A percentile compares a stretch with the other conserved stretches of the same genome.
Conservation (phyloP, 2,888 invertebrate genomes). For the Ametastegia equiseti region DNA sequence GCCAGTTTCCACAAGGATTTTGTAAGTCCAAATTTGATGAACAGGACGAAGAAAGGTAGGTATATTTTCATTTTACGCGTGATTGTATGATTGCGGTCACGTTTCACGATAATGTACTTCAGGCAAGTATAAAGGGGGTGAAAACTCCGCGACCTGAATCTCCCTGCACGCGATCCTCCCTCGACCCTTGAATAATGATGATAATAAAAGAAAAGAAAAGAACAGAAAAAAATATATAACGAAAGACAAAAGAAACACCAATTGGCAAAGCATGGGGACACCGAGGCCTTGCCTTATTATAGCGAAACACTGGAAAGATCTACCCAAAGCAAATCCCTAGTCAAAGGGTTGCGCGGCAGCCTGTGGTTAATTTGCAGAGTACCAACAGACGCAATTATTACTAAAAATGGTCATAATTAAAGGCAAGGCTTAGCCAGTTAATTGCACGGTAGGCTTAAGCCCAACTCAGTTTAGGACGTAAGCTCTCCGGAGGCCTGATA, state of each 20-base stretch:
- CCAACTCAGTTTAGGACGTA: conserved; percentile 45
- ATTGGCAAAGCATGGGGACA: conserved; percentile 6
- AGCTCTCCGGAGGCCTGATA: conserved; percentile 37
- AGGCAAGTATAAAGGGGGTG: not conserved
- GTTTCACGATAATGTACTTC: conserved; percentile 29
- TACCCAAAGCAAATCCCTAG: conserved; percentile 29
- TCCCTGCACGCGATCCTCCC: conserved; percentile 34
- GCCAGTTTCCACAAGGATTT: too few relatives aligned
- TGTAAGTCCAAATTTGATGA: conserved; percentile 20
- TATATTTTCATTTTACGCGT: conserved; percentile 30
- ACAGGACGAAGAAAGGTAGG: conserved; percentile 8
- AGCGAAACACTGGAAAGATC: conserved; percentile 35
- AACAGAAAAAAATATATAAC: not conserved
- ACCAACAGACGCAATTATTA: conserved; percentile 43
- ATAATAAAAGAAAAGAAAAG: not conserved
- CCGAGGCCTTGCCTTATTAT: conserved; percentile 25
- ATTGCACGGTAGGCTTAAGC: conserved; percentile 47
- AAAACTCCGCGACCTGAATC: conserved; percentile 32
- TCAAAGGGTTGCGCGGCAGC: conserved; percentile 39
- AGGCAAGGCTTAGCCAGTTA: conserved; percentile 49
- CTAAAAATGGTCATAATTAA: conserved; percentile 50
- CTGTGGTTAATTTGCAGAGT: conserved; percentile 48
- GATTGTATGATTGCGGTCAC: conserved; percentile 36
- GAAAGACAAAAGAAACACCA: conserved; percentile 26
- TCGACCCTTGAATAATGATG: conserved; percentile 33